Evolutionary conservation across 1,140 invertebrate species (phyloP).

Genomic region (Eupristina koningsbergeri): DNA sequence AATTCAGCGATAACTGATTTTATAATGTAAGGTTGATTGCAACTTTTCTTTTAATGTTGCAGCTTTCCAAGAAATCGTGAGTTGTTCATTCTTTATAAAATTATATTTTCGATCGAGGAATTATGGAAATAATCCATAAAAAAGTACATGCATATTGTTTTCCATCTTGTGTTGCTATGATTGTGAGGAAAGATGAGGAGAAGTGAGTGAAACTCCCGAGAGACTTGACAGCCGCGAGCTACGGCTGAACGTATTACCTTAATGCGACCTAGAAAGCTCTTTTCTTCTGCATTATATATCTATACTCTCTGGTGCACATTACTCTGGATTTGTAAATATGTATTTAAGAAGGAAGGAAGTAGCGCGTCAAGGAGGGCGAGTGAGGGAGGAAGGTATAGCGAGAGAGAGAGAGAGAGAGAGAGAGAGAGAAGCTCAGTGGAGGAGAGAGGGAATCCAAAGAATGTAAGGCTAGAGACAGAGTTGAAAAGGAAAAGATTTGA

Average conservation of each 20-base stretch:
- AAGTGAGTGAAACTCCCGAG: not conserved
- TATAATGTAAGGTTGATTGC: too few relatives aligned
- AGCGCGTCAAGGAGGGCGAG: not conserved
- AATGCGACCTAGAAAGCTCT: conserved; percentile 70
- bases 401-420: not conserved
- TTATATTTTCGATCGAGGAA: too few relatives aligned
- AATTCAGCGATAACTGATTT: too few relatives aligned
- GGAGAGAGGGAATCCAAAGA: not conserved
- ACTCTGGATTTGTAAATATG: too few relatives aligned
- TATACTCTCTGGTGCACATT: not conserved
- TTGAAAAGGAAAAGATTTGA: not conserved
- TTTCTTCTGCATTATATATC: conserved; percentile 60
- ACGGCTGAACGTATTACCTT: conserved; percentile 68
- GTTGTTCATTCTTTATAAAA: too few relatives aligned
- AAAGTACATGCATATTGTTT: not conserved
- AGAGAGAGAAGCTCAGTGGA: not conserved
- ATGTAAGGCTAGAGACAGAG: not conserved
- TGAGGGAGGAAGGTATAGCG: not conserved
- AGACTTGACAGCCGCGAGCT: conserved; percentile 51
- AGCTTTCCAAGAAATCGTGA: too few relatives aligned
- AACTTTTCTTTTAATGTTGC: too few relatives aligned
- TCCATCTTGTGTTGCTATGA: not conserved
- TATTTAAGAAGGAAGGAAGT: not conserved
- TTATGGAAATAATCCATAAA: not conserved
- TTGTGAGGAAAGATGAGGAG: not conserved